These are phyloP conservation scores for Nannospalax galili DNA, from an alignment of 2,113 vertebrate species.

Conservation along the genomic window DNA sequence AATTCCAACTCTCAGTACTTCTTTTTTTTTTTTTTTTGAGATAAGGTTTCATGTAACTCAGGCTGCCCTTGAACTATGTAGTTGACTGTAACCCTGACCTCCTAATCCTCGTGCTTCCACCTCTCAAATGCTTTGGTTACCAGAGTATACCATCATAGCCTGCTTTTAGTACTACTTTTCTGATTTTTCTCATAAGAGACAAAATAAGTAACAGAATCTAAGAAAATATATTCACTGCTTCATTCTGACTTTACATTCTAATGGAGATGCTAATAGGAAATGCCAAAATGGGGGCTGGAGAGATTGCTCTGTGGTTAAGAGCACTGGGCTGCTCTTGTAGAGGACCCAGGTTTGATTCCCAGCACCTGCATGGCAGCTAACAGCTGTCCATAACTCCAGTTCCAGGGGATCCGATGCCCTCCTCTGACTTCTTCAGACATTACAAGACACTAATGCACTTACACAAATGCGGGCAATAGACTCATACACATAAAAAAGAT, in stretches of 20 bases:
- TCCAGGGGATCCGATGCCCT: no score
- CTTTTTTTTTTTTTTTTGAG: not conserved
- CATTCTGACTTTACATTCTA: constrained; percentile 10
- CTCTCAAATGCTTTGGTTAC: not conserved
- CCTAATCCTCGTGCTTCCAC: not conserved
- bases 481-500: no score
- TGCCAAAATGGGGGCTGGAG: no score
- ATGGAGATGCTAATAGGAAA: constrained; percentile 30
- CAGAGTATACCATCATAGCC: not conserved
- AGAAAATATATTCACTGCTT: not conserved
- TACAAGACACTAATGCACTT: no score
- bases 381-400: no score
- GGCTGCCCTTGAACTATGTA: not conserved
- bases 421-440: no score
- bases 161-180: not conserved
- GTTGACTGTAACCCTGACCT: not conserved
- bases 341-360: no score
- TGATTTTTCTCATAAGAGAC: constrained; percentile 18
- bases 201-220: constrained; percentile 20
- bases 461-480: no score
- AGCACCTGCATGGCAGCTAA: no score
- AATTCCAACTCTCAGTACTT: not conserved
- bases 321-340: no score
- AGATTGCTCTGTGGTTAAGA: no score
- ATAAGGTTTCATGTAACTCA: not conserved